A percentile compares a stretch with the other conserved stretches of the same genome.
phyloP scores from a whole-genome alignment of 2,797 vertebrate genomes.

The Chromobotia macracanthus region DNA sequence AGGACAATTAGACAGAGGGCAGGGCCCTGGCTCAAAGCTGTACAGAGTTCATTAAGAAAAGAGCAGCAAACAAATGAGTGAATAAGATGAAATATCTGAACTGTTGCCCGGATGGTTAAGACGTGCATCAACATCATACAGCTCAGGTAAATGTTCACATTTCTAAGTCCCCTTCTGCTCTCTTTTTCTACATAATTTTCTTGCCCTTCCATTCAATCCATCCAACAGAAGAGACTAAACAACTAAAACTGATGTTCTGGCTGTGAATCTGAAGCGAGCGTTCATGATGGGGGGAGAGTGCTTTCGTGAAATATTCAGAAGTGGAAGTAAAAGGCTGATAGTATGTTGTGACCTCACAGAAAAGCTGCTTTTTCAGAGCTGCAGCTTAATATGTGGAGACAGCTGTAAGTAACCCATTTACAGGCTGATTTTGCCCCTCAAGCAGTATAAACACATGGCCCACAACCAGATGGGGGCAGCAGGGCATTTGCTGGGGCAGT shows the following conservation, averaged over 20 bases:
- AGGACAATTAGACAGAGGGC: constrained; percentile 10
- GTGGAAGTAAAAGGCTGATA: neutral
- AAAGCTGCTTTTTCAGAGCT: neutral
- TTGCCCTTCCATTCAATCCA: neutral
- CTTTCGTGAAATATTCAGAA: neutral
- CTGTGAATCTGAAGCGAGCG: neutral
- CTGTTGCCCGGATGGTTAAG: neutral
- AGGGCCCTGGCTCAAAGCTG: neutral
- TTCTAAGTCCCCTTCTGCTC: neutral
- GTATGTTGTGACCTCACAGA: neutral
- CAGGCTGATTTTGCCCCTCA: neutral
- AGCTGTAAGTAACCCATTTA: neutral
- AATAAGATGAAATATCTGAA: neutral
- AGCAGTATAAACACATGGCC: neutral
- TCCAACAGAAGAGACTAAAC: neutral
- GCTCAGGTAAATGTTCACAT: neutral
- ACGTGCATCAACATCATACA: neutral
- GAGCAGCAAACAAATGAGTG: neutral
- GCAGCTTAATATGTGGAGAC: neutral
- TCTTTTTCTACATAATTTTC: neutral
- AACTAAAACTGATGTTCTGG: neutral
- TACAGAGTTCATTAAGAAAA: neutral
- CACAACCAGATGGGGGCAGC: neutral
- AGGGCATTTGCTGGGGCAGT: too few relatives aligned
- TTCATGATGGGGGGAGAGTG: neutral